Evolutionary conservation across 2,888 invertebrate species (phyloP), one percentile per base, ranked within the genome.

Genomic region (Campoletis raptor): DNA sequence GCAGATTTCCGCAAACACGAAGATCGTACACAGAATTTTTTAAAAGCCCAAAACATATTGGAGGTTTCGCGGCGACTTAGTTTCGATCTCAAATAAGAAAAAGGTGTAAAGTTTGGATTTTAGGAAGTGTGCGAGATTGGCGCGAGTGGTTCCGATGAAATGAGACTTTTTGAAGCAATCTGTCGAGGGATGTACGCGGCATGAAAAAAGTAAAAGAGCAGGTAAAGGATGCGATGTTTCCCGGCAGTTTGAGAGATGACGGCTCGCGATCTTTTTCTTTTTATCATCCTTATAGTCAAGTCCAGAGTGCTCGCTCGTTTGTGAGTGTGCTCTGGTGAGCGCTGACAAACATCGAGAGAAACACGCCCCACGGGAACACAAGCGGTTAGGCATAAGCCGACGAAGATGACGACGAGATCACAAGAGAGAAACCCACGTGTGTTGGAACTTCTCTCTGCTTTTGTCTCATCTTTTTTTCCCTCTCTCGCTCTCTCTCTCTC

Each of bases 361-460:
- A 87, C 88, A 87, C 85, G 87, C 87, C 85, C 88, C 88, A 85
- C 85, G 87, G 88, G 87, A 87, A 80, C 82, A 57, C 81, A 52
- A 69, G 40, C 74, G 67, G 74, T 74, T 81, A 67, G 42, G 37
- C 40, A 66, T 81, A 73, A 81, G 74, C 76, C 72, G 79, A 78
- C 66, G 74, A 82, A 21, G 80, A 85, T 76, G 80, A 84, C 67
- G 67, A 73, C 69, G 76, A 83, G 74, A 80, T 74, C 81, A 79
- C 80, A 57, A 81, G 78, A 77, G 64, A 83, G 78, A 70, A 45
- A 64, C 15, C 61, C 61, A 61, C 61, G 61, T 61, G 48, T 64
- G 54, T 45, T 45, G 24, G 4, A 89, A 88, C 89, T 73, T 76
- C 72, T 52, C 78, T 70, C 61, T 64, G 84, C 66, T 86, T 86